Evolutionary conservation across 2,888 invertebrate species (phyloP).

Genomic region (Galerucella calmariensis): DNA sequence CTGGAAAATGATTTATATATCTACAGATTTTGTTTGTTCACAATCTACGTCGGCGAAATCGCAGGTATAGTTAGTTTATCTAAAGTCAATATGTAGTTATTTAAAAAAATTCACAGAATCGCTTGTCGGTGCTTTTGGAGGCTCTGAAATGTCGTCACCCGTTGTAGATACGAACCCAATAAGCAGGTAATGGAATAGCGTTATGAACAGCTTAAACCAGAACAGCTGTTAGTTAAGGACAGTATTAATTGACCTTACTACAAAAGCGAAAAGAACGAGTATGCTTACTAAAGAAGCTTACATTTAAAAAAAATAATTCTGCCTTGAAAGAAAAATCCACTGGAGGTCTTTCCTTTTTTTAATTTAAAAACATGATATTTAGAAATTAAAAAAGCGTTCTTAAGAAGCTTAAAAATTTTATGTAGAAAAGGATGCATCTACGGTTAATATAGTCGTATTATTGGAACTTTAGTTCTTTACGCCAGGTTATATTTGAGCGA

Average conservation of each 20-base stretch:
- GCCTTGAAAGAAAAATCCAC: not conserved
- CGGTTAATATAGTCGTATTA: no score
- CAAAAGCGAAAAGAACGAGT: slow-evolving; percentile 9
- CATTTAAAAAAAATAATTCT: not conserved
- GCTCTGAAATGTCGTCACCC: not conserved
- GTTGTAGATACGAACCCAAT: not conserved
- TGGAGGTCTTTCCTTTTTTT: not conserved
- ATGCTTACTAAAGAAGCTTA: not conserved
- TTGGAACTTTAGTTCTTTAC: no score
- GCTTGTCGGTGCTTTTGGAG: not conserved
- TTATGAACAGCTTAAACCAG: slow-evolving; percentile 5
- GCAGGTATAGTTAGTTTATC: no score
- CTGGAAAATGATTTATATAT: no score
- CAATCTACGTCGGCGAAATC: no score
- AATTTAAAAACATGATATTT: slow-evolving; percentile 19
- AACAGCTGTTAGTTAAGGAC: slow-evolving; percentile 22
- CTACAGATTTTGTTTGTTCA: no score
- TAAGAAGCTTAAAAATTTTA: not conserved
- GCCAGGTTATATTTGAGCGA: no score
- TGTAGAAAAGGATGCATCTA: not conserved
- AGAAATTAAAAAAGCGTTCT: slow-evolving; percentile 1
- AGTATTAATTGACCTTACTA: slow-evolving; percentile 17
- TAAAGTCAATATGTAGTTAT: no score
- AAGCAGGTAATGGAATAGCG: slow-evolving; percentile 18
- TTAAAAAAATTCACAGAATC: no score